These are phyloP conservation scores for Listrodromus nycthemerus DNA, from an alignment of 2,888 invertebrate genomes.

Conservation along the genomic window DNA sequence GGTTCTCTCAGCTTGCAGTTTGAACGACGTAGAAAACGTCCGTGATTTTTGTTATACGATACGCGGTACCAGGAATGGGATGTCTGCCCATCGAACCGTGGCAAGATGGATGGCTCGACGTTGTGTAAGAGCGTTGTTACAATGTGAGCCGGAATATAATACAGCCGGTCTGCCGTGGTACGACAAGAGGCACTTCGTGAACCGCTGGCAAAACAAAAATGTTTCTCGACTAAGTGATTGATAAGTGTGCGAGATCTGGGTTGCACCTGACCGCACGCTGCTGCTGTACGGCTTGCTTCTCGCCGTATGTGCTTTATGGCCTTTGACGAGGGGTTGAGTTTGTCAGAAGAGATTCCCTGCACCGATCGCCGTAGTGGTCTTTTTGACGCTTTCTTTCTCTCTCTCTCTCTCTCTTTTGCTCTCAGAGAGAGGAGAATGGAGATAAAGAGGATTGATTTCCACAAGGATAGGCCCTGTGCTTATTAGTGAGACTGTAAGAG, in stretches of 20 bases:
- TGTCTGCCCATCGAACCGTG: conserved; percentile 71
- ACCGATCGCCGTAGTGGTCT: conserved; percentile 33
- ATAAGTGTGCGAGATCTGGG: conserved; percentile 74
- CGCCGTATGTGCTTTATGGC: conserved; percentile 47
- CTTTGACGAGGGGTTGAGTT: conserved; percentile 12
- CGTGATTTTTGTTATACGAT: conserved; percentile 13
- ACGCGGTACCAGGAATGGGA: conserved; percentile 56
- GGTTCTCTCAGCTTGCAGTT: neutral
- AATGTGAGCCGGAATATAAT: conserved; percentile 31
- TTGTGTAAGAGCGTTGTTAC: conserved; percentile 66
- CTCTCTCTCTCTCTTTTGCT: no score
- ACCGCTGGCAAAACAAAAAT: conserved; percentile 42
- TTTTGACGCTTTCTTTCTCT: neutral
- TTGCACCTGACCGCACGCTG: conserved; percentile 70
- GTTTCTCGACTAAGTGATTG: conserved; percentile 74
- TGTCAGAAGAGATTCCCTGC: conserved; percentile 28
- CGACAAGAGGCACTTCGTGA: conserved; percentile 25
- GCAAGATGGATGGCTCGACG: conserved; percentile 73
- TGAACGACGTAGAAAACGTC: neutral
- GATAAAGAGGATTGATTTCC: conserved; percentile 36
- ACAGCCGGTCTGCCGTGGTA: conserved; percentile 32
- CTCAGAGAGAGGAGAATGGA: neutral
- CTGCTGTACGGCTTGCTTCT: conserved; percentile 68
- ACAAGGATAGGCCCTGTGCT: conserved; percentile 27
- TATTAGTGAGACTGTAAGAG: conserved; percentile 25